Evolutionary conservation across 2,888 invertebrate genomes (phyloP).

Genomic region (Oithona nana): DNA sequence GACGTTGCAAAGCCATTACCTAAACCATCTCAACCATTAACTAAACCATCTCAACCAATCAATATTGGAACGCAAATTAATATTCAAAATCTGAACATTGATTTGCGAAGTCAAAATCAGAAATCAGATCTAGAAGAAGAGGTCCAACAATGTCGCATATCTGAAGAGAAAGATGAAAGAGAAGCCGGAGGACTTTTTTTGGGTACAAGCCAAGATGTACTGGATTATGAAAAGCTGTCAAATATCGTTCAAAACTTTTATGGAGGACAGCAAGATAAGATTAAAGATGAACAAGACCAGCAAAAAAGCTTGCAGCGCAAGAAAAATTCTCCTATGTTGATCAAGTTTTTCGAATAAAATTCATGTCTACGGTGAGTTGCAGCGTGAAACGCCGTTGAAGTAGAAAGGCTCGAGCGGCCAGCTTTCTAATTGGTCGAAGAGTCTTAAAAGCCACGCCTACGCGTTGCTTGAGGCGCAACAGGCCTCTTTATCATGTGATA

Average conservation of each 20-base stretch:
- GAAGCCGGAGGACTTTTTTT: background rate
- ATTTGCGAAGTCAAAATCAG: background rate
- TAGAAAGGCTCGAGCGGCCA: no score
- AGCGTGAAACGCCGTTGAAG: background rate
- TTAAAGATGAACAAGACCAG: no score
- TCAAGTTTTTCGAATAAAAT: background rate
- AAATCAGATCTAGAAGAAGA: no score
- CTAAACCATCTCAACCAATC: no score
- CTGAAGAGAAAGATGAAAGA: no score
- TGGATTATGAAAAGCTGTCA: background rate
- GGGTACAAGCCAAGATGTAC: background rate
- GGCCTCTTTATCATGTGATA: background rate
- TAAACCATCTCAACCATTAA: no score
- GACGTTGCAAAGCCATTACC: no score
- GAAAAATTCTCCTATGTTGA: conserved; percentile 1
- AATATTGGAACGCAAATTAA: conserved; percentile 5
- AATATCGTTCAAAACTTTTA: background rate
- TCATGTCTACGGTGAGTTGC: no score
- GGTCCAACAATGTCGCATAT: background rate
- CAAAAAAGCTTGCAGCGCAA: background rate
- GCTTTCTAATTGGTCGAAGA: background rate
- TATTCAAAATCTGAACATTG: background rate
- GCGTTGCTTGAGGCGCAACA: background rate
- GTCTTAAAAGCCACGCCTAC: background rate
- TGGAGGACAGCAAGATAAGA: no score